Conservation (phyloP, 2,797 vertebrate genomes). For the Protonibea diacanthus region DNA sequence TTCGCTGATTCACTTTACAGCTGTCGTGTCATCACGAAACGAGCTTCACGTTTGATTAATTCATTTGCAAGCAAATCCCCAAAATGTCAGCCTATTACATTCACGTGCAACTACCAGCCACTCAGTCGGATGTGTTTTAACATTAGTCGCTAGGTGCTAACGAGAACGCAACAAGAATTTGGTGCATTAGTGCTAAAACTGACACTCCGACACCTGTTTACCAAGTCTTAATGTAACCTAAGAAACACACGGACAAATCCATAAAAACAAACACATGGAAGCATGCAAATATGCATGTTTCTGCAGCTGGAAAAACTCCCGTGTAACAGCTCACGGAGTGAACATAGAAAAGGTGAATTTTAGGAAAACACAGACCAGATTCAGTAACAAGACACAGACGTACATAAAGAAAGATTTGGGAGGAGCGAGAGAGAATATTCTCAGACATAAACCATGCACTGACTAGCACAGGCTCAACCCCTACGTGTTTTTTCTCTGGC, state of each 20-base stretch:
- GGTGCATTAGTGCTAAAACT: background rate
- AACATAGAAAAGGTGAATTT: constrained; percentile 10
- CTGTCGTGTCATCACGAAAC: too few species aligned
- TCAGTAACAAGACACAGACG: constrained; percentile 24
- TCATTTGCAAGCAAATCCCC: too few species aligned
- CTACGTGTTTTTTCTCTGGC: constrained; percentile 14
- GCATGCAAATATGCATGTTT: background rate
- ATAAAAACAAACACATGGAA: constrained; percentile 26
- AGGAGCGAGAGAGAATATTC: constrained; percentile 2
- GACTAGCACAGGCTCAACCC: constrained; percentile 31
- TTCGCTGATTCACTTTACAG: too few species aligned
- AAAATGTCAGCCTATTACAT: background rate
- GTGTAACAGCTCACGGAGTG: background rate
- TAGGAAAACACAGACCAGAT: constrained; percentile 3
- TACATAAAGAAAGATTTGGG: constrained; percentile 16
- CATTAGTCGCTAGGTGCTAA: background rate
- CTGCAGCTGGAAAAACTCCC: background rate
- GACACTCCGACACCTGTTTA: background rate
- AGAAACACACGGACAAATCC: constrained; percentile 1
- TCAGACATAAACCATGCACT: constrained; percentile 47
- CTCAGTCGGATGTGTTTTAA: constrained; percentile 3
- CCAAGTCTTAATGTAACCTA: background rate
- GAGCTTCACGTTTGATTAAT: background rate
- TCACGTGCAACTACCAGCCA: background rate
- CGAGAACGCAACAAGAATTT: background rate